A percentile compares a stretch with the other conserved stretches of the same genome.
phyloP scores from a whole-genome alignment of 2,888 invertebrate genomes.

The Diplolepis rosae region DNA sequence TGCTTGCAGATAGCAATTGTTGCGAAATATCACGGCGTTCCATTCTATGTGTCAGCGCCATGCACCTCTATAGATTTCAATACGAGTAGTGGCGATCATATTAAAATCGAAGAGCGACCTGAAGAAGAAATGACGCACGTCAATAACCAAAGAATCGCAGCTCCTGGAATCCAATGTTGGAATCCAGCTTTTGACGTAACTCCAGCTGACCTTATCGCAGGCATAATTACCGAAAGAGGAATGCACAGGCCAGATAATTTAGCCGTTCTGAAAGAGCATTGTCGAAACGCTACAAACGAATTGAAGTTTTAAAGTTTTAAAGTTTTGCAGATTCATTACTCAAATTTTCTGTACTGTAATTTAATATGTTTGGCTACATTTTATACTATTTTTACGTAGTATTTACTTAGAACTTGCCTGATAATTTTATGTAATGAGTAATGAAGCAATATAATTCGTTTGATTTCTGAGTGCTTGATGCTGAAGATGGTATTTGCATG shows the following conservation, averaged over 20 bases:
- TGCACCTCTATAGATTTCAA: constrained; percentile 90
- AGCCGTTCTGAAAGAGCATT: constrained; percentile 34
- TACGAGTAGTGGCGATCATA: constrained; percentile 86
- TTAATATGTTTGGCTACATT: constrained; percentile 3
- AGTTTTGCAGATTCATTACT: neutral
- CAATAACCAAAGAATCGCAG: constrained; percentile 90
- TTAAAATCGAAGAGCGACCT: constrained; percentile 95
- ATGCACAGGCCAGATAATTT: constrained; percentile 82
- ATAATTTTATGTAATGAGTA: neutral
- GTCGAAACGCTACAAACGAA: constrained; percentile 11
- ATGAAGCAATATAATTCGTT: neutral
- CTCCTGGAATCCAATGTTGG: constrained; percentile 94
- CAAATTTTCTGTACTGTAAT: neutral
- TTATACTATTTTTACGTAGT: constrained; percentile 6
- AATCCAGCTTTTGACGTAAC: constrained; percentile 99
- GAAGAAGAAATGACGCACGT: constrained; percentile 93
- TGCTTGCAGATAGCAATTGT: constrained; percentile 85
- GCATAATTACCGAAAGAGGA: constrained; percentile 95
- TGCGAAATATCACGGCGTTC: constrained; percentile 92
- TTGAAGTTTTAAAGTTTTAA: constrained; percentile 17
- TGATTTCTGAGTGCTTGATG: neutral
- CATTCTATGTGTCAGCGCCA: constrained; percentile 97
- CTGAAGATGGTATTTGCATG: neutral
- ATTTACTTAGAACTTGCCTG: neutral
- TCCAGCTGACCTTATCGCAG: constrained; percentile 92